Evolutionary conservation across 2,888 invertebrate genomes (phyloP).

Genomic region (Synergus japonicus): DNA sequence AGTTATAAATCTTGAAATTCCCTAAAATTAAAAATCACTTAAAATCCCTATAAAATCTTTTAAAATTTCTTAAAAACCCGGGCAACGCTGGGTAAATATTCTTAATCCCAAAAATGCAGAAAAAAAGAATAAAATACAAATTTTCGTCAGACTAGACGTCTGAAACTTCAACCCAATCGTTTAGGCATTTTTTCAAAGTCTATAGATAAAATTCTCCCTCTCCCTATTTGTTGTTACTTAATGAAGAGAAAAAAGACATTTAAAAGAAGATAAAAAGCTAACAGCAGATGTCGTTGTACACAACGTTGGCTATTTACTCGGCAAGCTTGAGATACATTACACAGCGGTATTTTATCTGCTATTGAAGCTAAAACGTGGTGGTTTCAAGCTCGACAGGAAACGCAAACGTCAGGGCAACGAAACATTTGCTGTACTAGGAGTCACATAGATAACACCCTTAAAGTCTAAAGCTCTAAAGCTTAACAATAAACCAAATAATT

Average conservation of each 20-base stretch:
- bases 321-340: slow-evolving; percentile 54
- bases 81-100: too few species aligned
- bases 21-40: too few species aligned
- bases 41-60: too few species aligned
- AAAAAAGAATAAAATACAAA: too few species aligned
- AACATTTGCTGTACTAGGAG: not conserved
- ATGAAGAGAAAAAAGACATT: not conserved
- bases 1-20: too few species aligned
- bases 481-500: not conserved
- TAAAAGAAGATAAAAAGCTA: not conserved
- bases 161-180: too few species aligned
- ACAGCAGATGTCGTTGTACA: not conserved
- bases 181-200: too few species aligned
- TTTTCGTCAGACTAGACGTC: too few species aligned
- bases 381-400: slow-evolving; percentile 59
- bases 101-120: too few species aligned
- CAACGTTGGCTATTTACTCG: slow-evolving; percentile 60
- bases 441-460: not conserved
- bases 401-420: slow-evolving; percentile 53
- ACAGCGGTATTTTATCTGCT: slow-evolving; percentile 62
- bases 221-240: not conserved
- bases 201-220: not conserved
- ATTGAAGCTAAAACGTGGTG: slow-evolving; percentile 61
- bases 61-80: too few species aligned
- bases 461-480: not conserved